Evolutionary conservation across 2,113 vertebrate genomes (phyloP).

Genomic region (Noturus placidus): DNA sequence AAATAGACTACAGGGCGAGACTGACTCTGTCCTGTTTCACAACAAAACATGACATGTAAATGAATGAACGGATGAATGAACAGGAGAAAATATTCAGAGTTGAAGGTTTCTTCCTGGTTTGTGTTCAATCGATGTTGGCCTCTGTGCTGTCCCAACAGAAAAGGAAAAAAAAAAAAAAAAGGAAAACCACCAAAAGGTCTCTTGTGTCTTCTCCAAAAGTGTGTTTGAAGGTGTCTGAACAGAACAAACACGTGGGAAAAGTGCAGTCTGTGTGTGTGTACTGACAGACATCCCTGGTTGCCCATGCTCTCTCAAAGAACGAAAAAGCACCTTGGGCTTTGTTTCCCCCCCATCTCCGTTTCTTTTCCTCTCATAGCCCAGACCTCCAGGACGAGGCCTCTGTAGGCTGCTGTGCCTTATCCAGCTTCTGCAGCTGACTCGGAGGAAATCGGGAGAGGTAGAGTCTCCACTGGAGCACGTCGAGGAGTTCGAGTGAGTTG

Average conservation of each 20-base stretch:
- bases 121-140: conserved; percentile 41
- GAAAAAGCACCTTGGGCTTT: not conserved
- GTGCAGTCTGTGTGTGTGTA: conserved; percentile 10
- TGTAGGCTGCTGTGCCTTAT: not conserved
- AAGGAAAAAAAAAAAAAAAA: not conserved
- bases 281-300: conserved; percentile 25
- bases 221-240: conserved; percentile 11
- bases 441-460: conserved; percentile 39
- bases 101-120: conserved; percentile 45
- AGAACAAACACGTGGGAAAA: not conserved
- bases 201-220: conserved; percentile 5
- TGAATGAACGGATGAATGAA: conserved; percentile 16
- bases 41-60: conserved; percentile 12
- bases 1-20: conserved; percentile 4
- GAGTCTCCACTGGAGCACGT: conserved; percentile 35
- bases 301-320: conserved; percentile 25
- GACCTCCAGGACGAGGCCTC: conserved; percentile 9
- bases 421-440: conserved; percentile 21
- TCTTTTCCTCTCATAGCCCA: conserved; percentile 30
- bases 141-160: conserved; percentile 25
- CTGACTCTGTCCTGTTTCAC: conserved; percentile 14
- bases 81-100: conserved; percentile 34
- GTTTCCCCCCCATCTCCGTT: not conserved
- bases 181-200: not conserved
- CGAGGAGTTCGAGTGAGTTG: conserved; percentile 33